Percentiles rank a stretch among this genome's conserved stretches.
phyloP scores from a whole-genome alignment of 2,888 invertebrate species.

The Synergus umbraculus region DNA sequence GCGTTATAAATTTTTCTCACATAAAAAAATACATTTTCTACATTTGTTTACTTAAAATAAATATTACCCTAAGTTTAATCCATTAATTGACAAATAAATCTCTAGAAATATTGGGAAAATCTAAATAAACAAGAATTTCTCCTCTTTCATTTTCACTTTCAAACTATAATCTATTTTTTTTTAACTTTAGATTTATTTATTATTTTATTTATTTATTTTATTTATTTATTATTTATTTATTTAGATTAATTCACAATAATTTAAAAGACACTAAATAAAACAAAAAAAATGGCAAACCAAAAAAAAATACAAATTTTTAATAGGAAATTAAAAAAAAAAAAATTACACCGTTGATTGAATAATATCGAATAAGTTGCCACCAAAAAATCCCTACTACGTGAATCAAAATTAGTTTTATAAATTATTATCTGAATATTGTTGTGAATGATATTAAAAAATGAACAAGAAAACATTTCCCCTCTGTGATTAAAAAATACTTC shows the following conservation, averaged over 20 bases:
- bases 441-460: not conserved
- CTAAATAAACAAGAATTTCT: not conserved
- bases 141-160: conserved; percentile 18
- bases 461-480: not conserved
- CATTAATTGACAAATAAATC: not conserved
- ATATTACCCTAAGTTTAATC: too few species aligned
- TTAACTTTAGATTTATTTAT: too few species aligned
- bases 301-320: too few species aligned
- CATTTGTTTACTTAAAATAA: not conserved
- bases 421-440: not conserved
- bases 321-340: too few species aligned
- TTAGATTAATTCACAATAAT: too few species aligned
- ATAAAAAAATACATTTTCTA: not conserved
- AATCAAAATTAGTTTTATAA: not conserved
- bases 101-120: not conserved
- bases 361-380: not conserved
- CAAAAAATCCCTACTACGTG: too few species aligned
- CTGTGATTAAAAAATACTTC: not conserved
- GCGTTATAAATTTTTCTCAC: not conserved
- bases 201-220: too few species aligned
- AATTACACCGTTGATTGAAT: too few species aligned
- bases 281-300: too few species aligned
- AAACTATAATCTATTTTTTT: not conserved
- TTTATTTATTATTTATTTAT: too few species aligned
- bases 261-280: too few species aligned